These are phyloP conservation scores for Darevskia mixta DNA, from an alignment of 2,797 vertebrate genomes.

Conservation along the genomic window DNA sequence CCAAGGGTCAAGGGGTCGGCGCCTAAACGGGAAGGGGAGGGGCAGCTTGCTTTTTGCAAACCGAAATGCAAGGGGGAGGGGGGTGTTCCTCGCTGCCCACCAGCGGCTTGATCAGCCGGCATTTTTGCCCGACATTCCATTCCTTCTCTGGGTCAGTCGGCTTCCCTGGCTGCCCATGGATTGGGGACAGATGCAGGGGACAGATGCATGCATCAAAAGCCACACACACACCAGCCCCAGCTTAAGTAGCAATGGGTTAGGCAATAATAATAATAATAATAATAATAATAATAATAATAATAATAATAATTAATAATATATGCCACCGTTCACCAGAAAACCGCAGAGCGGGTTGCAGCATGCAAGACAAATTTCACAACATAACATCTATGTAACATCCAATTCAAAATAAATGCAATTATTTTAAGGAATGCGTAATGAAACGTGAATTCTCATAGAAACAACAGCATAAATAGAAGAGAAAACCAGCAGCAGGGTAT, in stretches of 20 bases:
- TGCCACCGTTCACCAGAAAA: no score
- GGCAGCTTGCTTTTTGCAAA: background rate
- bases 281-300: background rate
- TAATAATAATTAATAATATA: no score
- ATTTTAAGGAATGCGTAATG: no score
- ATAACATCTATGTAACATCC: no score
- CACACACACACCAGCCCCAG: no score
- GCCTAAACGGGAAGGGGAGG: background rate
- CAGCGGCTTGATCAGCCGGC: background rate
- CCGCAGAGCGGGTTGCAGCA: no score
- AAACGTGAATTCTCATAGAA: no score
- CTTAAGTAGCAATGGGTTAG: background rate
- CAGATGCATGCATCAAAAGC: background rate
- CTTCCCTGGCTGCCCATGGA: background rate
- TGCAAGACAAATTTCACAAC: no score
- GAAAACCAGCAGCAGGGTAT: no score
- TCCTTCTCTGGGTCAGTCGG: background rate
- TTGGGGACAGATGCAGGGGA: background rate
- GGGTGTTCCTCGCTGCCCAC: background rate
- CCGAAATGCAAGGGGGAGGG: background rate
- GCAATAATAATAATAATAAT: background rate
- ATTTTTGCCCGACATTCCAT: background rate
- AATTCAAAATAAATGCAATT: no score
- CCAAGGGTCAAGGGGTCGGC: background rate
- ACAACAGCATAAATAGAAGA: no score